Conservation (phyloP, 1,140 invertebrate species). For the Scylla paramamosain region DNA sequence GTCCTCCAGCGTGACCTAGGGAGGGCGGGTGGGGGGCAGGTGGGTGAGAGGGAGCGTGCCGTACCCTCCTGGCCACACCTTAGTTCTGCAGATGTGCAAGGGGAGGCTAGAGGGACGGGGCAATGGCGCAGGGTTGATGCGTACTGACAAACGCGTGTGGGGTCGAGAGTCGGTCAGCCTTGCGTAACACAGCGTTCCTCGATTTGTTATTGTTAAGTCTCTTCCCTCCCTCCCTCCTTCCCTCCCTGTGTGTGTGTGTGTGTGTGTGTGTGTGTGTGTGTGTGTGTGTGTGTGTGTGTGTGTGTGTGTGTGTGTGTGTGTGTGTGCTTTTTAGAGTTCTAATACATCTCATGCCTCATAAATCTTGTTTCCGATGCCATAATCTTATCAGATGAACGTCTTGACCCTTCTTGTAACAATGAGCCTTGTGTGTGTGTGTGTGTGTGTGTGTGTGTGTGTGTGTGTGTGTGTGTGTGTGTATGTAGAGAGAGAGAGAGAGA, state of each 20-base stretch:
- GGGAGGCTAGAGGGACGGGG: background rate
- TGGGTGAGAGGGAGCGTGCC: background rate
- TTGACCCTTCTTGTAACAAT: too few relatives aligned
- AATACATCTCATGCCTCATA: background rate
- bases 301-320: background rate
- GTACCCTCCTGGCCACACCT: background rate
- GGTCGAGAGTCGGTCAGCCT: background rate
- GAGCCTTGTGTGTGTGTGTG: too few relatives aligned
- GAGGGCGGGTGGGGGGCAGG: background rate
- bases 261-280: conserved; percentile 33
- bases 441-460: conserved; percentile 11
- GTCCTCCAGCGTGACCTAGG: background rate
- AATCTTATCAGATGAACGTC: background rate
- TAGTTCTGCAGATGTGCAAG: background rate
- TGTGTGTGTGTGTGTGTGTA: background rate
- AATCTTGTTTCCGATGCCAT: background rate
- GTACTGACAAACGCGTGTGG: background rate
- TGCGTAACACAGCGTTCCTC: background rate
- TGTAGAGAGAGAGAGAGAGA: too few relatives aligned
- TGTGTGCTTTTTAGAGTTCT: background rate
- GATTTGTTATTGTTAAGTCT: background rate
- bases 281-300: conserved; percentile 38
- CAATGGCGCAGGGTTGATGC: background rate
- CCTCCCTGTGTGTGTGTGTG: background rate
- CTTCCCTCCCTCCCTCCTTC: too few relatives aligned